Base-by-base conservation (phyloP, 2,113 vertebrate species). In the Raja brachyura region DNA sequence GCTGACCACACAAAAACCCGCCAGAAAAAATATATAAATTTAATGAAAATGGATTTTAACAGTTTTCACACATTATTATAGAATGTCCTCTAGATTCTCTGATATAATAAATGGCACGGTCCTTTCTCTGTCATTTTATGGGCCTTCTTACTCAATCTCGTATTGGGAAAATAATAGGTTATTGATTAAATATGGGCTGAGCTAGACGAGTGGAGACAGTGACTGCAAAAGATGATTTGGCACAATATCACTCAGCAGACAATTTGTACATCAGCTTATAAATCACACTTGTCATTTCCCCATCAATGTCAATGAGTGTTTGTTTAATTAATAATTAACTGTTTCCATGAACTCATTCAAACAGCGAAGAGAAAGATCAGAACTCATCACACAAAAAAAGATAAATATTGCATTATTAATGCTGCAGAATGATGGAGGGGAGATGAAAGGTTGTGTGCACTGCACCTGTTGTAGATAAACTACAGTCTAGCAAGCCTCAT, bases 161-260 rank as follows among this genome's bases (percentile, higher is more conserved):
- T 92, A 73, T 92, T 22, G 90, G 90, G 66, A 73, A 92, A 92
- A 92, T 92, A 92, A 92, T 92, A 92, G 90, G 90, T 92, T 92
- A 92, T 92, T 31, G 90, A 92, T 92, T 73, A 73, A 92, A 74
- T 92, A 92, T 74, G 22, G 90, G 31, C 68, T 54, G 90, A 92
- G 68, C 68, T 2, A 48, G 33, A 73, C 66, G 54, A 92, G 68
- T 73, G 68, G 66, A 74, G 68, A 92, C 68, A 92, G 68, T 92
- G 68, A 73, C 33, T 73, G 68, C 90, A 92, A 39, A 92, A 73
- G 54, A 73, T 70, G 66, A 92, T 74, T 66, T 73, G 68, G 18
- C 66, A 54, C 90, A 92, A 54, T 74, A 48, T 92, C 33, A 92
- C 68, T 92, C 63, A 73, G 68, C 90, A 31, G 83, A 61, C 61